Base-by-base conservation (phyloP, 2,113 vertebrate genomes). In the Platanista minor region DNA sequence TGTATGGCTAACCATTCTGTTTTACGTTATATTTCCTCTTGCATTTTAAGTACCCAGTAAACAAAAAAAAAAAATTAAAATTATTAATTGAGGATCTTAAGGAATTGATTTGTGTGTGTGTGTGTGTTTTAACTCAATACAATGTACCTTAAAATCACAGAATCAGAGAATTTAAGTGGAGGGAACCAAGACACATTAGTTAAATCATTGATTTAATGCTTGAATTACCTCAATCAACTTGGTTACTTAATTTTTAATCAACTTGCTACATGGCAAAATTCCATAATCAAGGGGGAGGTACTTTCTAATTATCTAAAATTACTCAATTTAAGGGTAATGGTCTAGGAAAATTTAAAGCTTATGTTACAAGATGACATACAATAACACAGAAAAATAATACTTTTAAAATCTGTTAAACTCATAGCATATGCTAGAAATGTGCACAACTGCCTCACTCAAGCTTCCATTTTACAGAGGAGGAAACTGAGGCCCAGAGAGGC, bases 41-140 rank as follows among this genome's bases (percentile, higher is more conserved):
- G 89, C 66, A 98, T 94, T 97, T 92, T 98, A 90, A 96, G 87
- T 5, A 96, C 82, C 80, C 90, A 98, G 91, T 85, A 97, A 97
- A 97, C 67, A 92, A 97, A 98, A 96, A 87, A 96, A 87, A 87
- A 98, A 97, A 15, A 4, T 74, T 36, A 43, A 49, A 88, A 23
- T 46, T 81, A 90, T 31, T 71, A 31, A 78, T 3, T 61, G 52
- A 90, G 31, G 57, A 94, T 98, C 86, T 98, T 97, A 96, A 97
- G 93, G 17, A 90, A 93, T 2, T 83, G 3, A 72, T 43, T 59
- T 83, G 23, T 54, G 0, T 49, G 46, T 46, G 46, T 49, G 46
- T 49, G n/a, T 64, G n/a, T n/a, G n/a, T 92, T 85, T 81, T 9
- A 95, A 80, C 14, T 46, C 61, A 61, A 72, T 3, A 91, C 8